Evolutionary conservation across 1,140 invertebrate genomes (phyloP).

Genomic region (Cyrtorhinus lividipennis): DNA sequence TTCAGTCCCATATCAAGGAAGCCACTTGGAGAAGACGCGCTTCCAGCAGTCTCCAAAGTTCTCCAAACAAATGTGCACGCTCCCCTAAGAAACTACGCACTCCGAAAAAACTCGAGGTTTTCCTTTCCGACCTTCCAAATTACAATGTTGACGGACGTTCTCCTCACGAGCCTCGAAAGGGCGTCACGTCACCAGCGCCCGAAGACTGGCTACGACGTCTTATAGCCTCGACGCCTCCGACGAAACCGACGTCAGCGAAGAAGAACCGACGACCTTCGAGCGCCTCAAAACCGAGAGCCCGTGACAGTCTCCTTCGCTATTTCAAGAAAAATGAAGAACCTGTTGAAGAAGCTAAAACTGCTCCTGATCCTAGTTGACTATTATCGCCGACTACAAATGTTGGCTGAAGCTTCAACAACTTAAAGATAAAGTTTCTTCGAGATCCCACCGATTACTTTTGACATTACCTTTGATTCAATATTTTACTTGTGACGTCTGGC

Average conservation of each 20-base stretch:
- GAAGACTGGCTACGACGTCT: background rate
- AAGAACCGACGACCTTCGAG: background rate
- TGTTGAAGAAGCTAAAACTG: too few relatives aligned
- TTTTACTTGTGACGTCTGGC: too few relatives aligned
- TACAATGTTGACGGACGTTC: background rate
- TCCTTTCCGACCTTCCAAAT: background rate
- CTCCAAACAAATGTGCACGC: background rate
- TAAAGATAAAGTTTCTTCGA: too few relatives aligned
- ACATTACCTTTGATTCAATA: too few relatives aligned
- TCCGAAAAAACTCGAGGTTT: background rate
- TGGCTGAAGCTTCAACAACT: too few relatives aligned
- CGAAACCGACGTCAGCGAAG: background rate
- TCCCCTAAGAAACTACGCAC: background rate
- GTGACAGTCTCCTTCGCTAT: background rate
- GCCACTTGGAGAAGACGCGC: background rate
- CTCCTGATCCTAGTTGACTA: too few relatives aligned
- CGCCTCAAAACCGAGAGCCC: background rate
- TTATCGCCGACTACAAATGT: too few relatives aligned
- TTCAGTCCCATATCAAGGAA: background rate
- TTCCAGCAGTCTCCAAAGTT: background rate
- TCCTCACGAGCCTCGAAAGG: background rate
- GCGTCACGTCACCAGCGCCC: background rate
- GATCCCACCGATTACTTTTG: too few relatives aligned
- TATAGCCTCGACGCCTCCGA: background rate
- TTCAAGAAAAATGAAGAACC: conserved; percentile 41